Percentiles rank a stretch among this genome's conserved stretches.
Evolutionary conservation across 2,888 invertebrate genomes (phyloP).

Genomic region (Tenthredo livida): DNA sequence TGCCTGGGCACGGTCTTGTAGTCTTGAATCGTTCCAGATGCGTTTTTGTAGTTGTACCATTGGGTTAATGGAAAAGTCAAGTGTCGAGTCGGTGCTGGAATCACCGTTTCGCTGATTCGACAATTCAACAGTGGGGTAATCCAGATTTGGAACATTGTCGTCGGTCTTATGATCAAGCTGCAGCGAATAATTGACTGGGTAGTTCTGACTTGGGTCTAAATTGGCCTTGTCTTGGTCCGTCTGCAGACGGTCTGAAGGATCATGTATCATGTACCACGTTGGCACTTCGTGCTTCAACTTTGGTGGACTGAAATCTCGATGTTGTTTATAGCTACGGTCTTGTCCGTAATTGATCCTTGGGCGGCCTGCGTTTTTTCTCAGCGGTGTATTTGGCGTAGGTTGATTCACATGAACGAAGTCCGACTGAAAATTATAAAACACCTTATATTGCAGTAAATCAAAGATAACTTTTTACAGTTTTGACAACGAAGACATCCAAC

Average conservation of each 20-base stretch:
- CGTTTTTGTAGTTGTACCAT: not conserved
- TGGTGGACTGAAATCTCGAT: not conserved
- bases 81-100: not conserved
- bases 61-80: not conserved
- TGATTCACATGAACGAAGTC: not conserved
- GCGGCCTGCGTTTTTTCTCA: not conserved
- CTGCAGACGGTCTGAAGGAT: not conserved
- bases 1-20: not conserved
- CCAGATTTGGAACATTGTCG: not conserved
- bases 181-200: not conserved
- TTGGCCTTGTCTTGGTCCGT: not conserved
- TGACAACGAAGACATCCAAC: not conserved
- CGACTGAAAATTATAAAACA: not conserved
- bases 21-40: not conserved
- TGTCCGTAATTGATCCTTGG: slow-evolving; percentile 27
- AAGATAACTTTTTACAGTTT: not conserved
- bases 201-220: not conserved
- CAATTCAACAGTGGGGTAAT: not conserved
- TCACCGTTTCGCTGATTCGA: not conserved
- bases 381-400: not conserved
- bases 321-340: not conserved
- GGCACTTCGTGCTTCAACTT: not conserved
- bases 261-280: not conserved
- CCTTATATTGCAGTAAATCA: not conserved
- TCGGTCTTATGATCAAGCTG: not conserved